These are phyloP conservation scores for Zootoca vivipara DNA, from an alignment of 2,113 vertebrate genomes.

Conservation along the genomic window DNA sequence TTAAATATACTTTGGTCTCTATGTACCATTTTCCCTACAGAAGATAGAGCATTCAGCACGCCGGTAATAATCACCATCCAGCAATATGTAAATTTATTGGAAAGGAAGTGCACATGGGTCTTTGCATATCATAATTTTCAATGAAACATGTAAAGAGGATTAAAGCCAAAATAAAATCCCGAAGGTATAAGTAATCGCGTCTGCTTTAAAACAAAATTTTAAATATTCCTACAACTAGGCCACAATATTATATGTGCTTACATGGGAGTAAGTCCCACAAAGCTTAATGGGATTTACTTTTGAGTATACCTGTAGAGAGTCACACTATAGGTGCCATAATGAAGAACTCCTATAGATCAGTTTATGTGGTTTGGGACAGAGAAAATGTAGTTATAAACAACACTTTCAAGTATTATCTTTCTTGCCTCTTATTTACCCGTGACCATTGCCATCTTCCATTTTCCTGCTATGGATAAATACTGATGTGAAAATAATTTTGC, in stretches of 20 bases:
- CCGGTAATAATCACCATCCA: not conserved
- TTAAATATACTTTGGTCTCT: slow-evolving; percentile 59
- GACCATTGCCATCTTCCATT: not conserved
- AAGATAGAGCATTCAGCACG: slow-evolving; percentile 37
- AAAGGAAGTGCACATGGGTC: slow-evolving; percentile 10
- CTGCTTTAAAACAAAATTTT: slow-evolving; percentile 37
- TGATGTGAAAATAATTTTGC: not conserved
- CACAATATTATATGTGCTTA: not conserved
- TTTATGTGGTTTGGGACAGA: not conserved
- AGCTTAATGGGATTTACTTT: not conserved
- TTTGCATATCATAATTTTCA: slow-evolving; percentile 24
- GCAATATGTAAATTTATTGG: slow-evolving; percentile 14
- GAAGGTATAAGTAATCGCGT: slow-evolving; percentile 35
- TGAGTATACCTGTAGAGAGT: not conserved
- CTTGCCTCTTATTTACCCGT: not conserved
- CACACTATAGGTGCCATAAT: not conserved
- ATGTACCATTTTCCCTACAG: slow-evolving; percentile 7
- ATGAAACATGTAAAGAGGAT: slow-evolving; percentile 24
- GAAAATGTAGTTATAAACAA: not conserved
- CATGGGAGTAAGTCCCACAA: not conserved
- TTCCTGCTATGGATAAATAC: not conserved
- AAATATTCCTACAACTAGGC: slow-evolving; percentile 18
- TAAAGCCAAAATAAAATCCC: not conserved
- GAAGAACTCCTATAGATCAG: not conserved
- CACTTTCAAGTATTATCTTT: not conserved